Percentiles rank a stretch among this genome's conserved stretches.
Evolutionary conservation across 2,797 vertebrate genomes (phyloP).

Genomic region (Orientallactaga sibirica): DNA sequence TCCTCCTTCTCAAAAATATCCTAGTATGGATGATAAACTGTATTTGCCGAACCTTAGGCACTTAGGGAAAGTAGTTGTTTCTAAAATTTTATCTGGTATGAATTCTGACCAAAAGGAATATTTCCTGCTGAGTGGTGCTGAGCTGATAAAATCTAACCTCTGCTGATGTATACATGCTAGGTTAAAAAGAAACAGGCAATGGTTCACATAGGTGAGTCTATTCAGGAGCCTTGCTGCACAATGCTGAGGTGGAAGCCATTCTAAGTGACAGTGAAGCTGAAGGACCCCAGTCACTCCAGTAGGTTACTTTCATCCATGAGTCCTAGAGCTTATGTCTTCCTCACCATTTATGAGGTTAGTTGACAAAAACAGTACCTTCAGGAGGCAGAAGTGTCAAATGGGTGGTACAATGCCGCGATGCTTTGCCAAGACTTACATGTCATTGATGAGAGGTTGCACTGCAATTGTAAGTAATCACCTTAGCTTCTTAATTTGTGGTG

Average conservation of each 20-base stretch:
- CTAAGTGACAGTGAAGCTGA: neutral
- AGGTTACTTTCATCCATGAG: neutral
- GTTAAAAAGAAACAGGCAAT: neutral
- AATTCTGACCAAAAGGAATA: neutral
- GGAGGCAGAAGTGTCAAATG: neutral
- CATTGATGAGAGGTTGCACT: neutral
- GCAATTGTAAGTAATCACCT: neutral
- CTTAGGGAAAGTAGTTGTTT: neutral
- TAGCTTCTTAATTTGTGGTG: neutral
- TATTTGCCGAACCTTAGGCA: neutral
- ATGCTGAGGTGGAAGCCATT: neutral
- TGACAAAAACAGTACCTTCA: neutral
- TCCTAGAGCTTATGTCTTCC: neutral
- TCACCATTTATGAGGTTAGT: neutral
- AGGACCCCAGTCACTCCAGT: neutral
- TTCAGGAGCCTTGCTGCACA: too few species aligned
- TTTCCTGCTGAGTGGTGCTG: neutral
- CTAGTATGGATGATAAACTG: neutral
- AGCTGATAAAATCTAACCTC: neutral
- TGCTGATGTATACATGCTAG: neutral
- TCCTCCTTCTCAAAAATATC: neutral
- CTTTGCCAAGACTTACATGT: neutral
- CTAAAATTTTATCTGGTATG: neutral
- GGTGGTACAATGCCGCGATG: neutral
- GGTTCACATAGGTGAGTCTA: neutral